phyloP scores from a whole-genome alignment of 64 coral and sea anemone genomes.

The Pocillopora verrucosa region DNA sequence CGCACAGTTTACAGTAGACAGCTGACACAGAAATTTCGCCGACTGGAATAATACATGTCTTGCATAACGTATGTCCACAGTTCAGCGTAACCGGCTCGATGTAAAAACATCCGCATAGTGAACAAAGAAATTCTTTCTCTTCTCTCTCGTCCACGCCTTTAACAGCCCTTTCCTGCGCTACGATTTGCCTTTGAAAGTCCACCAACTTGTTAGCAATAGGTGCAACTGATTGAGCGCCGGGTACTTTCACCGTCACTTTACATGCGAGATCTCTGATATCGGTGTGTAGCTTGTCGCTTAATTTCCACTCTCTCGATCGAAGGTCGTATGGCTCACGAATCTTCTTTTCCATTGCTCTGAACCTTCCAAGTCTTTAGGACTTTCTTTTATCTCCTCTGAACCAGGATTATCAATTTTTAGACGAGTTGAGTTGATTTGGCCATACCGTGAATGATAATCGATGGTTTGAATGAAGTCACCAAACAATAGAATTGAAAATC shows the following conservation, averaged over 20 bases:
- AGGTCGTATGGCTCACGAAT: neutral
- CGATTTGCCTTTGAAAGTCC: constrained; percentile 36
- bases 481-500: too few relatives aligned
- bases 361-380: neutral
- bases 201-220: constrained; percentile 34
- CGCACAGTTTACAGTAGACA: constrained; percentile 49
- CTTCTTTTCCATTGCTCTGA: neutral
- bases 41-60: constrained; percentile 43
- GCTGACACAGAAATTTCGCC: neutral
- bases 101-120: constrained; percentile 45
- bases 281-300: too few relatives aligned
- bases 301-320: neutral
- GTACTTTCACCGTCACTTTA: too few relatives aligned
- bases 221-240: neutral
- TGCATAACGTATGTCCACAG: constrained; percentile 97
- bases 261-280: neutral
- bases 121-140: constrained; percentile 39
- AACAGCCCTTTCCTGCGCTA: constrained; percentile 10
- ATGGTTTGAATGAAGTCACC: too few relatives aligned
- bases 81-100: constrained; percentile 60
- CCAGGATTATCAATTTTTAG: neutral
- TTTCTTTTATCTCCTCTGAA: neutral
- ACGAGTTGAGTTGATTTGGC: neutral
- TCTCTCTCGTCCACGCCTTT: neutral
- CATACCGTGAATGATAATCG: too few relatives aligned